Conservation (phyloP, 2,797 vertebrate genomes). For the Neosilurus hyrtlii region DNA sequence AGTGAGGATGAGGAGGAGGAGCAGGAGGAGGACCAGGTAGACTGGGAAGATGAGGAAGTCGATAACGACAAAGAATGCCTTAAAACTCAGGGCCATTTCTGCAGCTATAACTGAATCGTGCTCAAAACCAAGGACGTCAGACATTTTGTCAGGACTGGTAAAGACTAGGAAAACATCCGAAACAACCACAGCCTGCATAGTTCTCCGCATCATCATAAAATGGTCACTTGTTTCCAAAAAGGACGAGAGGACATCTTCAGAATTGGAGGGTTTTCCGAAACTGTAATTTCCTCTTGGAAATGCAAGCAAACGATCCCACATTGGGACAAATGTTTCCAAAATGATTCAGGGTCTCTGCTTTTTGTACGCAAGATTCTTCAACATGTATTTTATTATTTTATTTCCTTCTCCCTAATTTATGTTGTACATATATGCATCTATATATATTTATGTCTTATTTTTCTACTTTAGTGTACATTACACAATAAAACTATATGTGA, state of each 20-base stretch:
- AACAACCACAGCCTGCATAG: slow-evolving; percentile 21
- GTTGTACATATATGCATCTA: slow-evolving; percentile 48
- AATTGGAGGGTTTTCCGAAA: slow-evolving; percentile 6
- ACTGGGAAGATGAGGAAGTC: slow-evolving; percentile 53
- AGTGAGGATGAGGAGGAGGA: slow-evolving; percentile 70
- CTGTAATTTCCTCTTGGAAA: slow-evolving; percentile 48
- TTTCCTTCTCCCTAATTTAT: slow-evolving; percentile 61
- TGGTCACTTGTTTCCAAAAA: not conserved
- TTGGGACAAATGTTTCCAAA: slow-evolving; percentile 62
- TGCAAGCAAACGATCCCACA: slow-evolving; percentile 58
- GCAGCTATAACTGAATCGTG: slow-evolving; percentile 60
- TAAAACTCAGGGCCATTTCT: slow-evolving; percentile 56
- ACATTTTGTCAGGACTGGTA: slow-evolving; percentile 31
- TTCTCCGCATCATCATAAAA: slow-evolving; percentile 16
- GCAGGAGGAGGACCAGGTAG: slow-evolving; percentile 57
- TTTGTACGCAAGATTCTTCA: slow-evolving; percentile 54
- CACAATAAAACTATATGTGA: slow-evolving; percentile 49
- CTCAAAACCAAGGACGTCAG: not conserved
- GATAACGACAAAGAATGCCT: slow-evolving; percentile 44
- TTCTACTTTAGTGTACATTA: slow-evolving; percentile 55
- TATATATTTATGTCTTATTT: slow-evolving; percentile 62
- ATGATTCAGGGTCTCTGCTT: slow-evolving; percentile 57
- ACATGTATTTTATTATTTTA: slow-evolving; percentile 46
- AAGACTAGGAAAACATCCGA: slow-evolving; percentile 7
- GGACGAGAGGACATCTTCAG: not conserved